phyloP scores from a whole-genome alignment of 2,113 vertebrate genomes.

The Lepus europaeus region DNA sequence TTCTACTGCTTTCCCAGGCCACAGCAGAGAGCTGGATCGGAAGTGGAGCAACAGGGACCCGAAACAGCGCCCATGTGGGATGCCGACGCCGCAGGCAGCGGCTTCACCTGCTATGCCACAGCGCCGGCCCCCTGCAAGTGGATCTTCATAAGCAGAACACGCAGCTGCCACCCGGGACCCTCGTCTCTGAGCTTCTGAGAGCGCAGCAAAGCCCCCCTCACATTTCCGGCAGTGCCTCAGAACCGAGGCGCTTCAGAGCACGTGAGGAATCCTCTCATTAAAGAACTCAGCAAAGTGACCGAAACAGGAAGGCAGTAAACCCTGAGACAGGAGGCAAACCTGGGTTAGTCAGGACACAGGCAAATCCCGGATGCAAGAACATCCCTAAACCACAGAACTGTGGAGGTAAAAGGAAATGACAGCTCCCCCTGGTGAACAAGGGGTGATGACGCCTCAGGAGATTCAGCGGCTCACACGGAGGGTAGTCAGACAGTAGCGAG shows the following conservation, averaged over 20 bases:
- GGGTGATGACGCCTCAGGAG: neutral
- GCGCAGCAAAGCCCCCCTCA: neutral
- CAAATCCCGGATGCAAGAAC: neutral
- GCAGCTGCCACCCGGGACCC: rapidly evolving
- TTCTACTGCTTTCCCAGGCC: too few relatives aligned
- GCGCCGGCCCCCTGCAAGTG: too few relatives aligned
- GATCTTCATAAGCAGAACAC: neutral
- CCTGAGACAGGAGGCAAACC: neutral
- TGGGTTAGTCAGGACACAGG: neutral
- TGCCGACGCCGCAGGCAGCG: too few relatives aligned
- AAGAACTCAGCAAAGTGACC: neutral
- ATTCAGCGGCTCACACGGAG: neutral
- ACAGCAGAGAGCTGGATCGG: too few relatives aligned
- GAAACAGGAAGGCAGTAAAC: neutral
- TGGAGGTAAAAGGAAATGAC: neutral
- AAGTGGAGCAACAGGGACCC: too few relatives aligned
- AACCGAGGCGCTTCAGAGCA: neutral
- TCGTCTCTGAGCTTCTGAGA: neutral
- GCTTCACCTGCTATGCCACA: too few relatives aligned
- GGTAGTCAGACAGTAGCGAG: neutral
- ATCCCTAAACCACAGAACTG: neutral
- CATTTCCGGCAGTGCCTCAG: neutral
- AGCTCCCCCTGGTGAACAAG: neutral
- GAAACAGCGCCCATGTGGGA: too few relatives aligned
- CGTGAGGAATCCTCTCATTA: neutral